Evolutionary conservation across 2,113 vertebrate genomes (phyloP).

Genomic region (Microcebus tavaratra): DNA sequence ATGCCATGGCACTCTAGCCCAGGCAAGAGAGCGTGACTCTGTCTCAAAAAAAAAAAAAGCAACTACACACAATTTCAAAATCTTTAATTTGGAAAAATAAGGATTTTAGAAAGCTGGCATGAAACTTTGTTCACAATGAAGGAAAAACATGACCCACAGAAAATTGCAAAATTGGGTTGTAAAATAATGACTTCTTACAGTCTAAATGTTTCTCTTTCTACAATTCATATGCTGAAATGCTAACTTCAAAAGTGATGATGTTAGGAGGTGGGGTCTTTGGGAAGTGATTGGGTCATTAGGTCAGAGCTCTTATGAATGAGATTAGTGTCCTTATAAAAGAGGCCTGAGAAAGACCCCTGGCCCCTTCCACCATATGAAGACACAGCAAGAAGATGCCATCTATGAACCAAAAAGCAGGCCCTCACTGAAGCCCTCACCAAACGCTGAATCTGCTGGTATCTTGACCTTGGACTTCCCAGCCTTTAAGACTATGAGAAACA

Average conservation of each 20-base stretch:
- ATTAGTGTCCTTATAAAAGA: not conserved
- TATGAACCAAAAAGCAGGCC: not conserved
- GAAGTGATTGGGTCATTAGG: not conserved
- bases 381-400: not conserved
- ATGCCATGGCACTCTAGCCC: no score
- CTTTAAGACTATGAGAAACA: not conserved
- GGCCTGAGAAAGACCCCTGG: not conserved
- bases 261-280: not conserved
- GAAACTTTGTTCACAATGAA: not conserved
- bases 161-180: not conserved
- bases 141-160: not conserved
- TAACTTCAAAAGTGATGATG: not conserved
- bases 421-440: not conserved
- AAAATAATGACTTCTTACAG: not conserved
- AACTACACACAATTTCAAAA: not conserved
- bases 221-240: not conserved
- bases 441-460: not conserved
- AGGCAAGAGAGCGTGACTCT: no score
- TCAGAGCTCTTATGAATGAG: not conserved
- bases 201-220: not conserved
- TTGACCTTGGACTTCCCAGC: not conserved
- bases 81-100: constrained; percentile 30
- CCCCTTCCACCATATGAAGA: not conserved
- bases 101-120: not conserved
- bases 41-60: no score